Conservation (phyloP, 2,113 vertebrate genomes). For the Tor tambroides region DNA sequence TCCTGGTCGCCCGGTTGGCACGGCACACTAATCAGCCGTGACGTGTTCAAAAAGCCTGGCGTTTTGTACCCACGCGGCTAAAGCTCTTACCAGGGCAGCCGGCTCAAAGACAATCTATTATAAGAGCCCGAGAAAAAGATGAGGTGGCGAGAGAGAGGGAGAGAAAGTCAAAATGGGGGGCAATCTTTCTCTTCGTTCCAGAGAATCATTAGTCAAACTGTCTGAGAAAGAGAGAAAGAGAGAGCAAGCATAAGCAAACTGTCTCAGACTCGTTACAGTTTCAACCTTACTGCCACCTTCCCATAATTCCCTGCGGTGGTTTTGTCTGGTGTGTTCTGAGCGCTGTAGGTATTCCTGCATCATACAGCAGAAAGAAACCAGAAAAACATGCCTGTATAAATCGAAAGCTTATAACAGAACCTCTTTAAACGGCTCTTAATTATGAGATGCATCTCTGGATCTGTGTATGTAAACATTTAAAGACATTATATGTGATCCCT, state of each 20-base stretch:
- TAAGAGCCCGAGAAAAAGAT: slow-evolving; percentile 16
- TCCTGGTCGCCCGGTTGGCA: not conserved
- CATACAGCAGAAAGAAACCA: not conserved
- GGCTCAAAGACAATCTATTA: slow-evolving; percentile 65
- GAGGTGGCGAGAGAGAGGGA: not conserved
- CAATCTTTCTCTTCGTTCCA: slow-evolving; percentile 22
- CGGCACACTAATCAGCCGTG: slow-evolving; percentile 63
- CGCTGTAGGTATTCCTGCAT: not conserved
- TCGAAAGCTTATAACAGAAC: not conserved
- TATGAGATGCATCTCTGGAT: not conserved
- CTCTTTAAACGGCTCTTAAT: not conserved
- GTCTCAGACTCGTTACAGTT: not conserved
- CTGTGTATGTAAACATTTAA: not conserved
- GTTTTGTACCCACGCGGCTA: slow-evolving; percentile 57
- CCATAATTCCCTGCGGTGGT: slow-evolving; percentile 19
- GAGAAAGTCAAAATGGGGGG: slow-evolving; percentile 18
- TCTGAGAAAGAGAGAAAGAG: not conserved
- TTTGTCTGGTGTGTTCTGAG: not conserved
- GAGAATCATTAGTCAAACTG: slow-evolving; percentile 39
- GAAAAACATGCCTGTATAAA: not conserved
- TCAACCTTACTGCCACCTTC: slow-evolving; percentile 24
- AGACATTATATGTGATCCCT: not conserved
- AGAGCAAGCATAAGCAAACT: not conserved
- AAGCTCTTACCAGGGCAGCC: slow-evolving; percentile 26
- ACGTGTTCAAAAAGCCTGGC: slow-evolving; percentile 63